Conservation (phyloP, 2,888 invertebrate genomes). For the Cantharis lateralis region DNA sequence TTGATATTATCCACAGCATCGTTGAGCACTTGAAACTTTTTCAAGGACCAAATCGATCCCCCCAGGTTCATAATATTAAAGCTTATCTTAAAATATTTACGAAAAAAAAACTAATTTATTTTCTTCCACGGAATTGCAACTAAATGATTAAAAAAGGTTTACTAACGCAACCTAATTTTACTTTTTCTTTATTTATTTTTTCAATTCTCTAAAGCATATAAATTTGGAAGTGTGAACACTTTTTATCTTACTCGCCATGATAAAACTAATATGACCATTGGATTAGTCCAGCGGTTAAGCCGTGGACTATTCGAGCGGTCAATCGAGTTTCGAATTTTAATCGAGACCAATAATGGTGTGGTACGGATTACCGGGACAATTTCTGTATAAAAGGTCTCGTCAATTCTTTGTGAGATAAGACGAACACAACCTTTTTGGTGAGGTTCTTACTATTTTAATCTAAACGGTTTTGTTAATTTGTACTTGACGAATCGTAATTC, state of each 20-base stretch:
- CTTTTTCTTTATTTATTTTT: not conserved
- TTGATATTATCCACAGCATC: constrained; percentile 4
- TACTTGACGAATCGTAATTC: too few species aligned
- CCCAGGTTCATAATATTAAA: constrained; percentile 4
- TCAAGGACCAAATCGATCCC: constrained; percentile 6
- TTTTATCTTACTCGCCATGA: not conserved
- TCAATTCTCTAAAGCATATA: not conserved
- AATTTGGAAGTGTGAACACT: not conserved
- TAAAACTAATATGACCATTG: not conserved
- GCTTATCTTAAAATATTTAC: not conserved
- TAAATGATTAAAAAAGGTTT: not conserved
- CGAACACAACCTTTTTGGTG: not conserved
- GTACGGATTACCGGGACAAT: not conserved
- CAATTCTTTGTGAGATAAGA: not conserved
- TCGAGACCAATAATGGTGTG: not conserved
- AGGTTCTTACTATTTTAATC: not conserved
- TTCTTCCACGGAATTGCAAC: not conserved
- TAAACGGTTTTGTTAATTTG: not conserved
- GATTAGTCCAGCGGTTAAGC: not conserved
- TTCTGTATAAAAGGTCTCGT: not conserved
- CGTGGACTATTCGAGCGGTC: not conserved
- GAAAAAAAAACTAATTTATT: not conserved
- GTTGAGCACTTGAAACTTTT: constrained; percentile 1
- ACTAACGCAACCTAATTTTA: not conserved
- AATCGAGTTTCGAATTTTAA: not conserved